Evolutionary conservation across 1,140 invertebrate species (phyloP).

Genomic region (Phocides pigmalion): DNA sequence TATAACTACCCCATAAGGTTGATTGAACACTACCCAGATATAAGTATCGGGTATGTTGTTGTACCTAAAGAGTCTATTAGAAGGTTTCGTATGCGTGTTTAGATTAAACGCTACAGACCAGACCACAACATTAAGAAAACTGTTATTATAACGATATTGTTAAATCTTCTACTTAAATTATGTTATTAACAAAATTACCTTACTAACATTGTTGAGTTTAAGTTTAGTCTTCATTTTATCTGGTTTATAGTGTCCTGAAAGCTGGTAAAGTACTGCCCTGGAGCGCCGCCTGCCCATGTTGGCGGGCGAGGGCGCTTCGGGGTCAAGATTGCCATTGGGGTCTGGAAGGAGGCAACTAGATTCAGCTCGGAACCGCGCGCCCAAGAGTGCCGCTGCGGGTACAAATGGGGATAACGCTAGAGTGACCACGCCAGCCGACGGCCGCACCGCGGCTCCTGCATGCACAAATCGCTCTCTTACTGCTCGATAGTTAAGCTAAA

Average conservation of each 20-base stretch:
- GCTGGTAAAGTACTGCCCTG: constrained; percentile 97
- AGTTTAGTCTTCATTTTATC: constrained; percentile 97
- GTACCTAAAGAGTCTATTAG: too few species aligned
- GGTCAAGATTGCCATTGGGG: constrained; percentile 91
- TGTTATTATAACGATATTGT: too few species aligned
- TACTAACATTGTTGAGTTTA: constrained; percentile 96
- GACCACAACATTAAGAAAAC: too few species aligned
- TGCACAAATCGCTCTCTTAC: constrained; percentile 80
- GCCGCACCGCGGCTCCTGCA: constrained; percentile 83
- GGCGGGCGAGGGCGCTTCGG: constrained; percentile 93
- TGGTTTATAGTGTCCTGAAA: constrained; percentile 97
- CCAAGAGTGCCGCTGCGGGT: constrained; percentile 88
- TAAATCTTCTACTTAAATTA: not conserved
- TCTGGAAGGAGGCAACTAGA: constrained; percentile 89
- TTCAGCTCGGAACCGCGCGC: constrained; percentile 87
- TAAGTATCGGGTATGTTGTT: too few species aligned
- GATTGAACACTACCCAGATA: too few species aligned
- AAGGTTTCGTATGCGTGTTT: too few species aligned
- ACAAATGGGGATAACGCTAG: constrained; percentile 86
- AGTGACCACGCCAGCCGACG: constrained; percentile 84
- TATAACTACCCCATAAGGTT: too few species aligned
- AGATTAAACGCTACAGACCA: too few species aligned
- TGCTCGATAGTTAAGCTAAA: constrained; percentile 19
- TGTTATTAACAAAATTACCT: constrained; percentile 45
- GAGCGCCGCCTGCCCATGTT: constrained; percentile 95